Conservation (phyloP, 2,113 vertebrate genomes). For the Heterochromis multidens region DNA sequence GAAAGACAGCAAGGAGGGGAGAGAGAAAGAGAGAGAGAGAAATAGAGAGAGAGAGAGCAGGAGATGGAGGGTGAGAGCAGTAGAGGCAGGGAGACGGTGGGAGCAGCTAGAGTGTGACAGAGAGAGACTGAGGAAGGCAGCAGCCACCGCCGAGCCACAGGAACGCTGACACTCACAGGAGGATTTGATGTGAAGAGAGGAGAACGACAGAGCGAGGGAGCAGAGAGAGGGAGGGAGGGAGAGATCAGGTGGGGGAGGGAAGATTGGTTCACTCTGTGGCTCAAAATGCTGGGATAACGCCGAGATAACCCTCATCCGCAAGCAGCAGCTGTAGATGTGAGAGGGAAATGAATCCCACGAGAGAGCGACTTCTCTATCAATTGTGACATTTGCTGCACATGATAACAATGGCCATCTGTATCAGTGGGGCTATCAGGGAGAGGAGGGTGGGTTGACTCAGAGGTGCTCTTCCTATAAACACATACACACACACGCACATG, state of each 20-base stretch:
- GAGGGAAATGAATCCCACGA: constrained; percentile 80
- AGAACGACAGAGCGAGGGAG: constrained; percentile 32
- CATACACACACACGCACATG: neutral
- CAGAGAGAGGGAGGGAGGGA: constrained; percentile 17
- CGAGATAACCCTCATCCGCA: constrained; percentile 62
- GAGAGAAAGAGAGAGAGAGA: constrained; percentile 41
- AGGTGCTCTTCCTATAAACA: constrained; percentile 75
- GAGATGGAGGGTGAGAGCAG: constrained; percentile 64
- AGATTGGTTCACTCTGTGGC: constrained; percentile 45
- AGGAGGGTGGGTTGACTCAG: constrained; percentile 57
- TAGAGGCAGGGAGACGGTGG: constrained; percentile 52
- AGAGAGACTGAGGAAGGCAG: constrained; percentile 62
- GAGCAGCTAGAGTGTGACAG: constrained; percentile 67
- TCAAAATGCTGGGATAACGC: constrained; percentile 54
- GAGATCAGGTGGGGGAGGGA: constrained; percentile 60
- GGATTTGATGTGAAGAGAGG: constrained; percentile 61
- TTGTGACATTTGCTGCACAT: constrained; percentile 91
- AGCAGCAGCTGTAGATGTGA: constrained; percentile 78
- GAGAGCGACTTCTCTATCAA: constrained; percentile 86
- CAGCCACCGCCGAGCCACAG: constrained; percentile 58
- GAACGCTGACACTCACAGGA: constrained; percentile 69
- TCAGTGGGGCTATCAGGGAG: constrained; percentile 75
- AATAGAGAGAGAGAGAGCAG: constrained; percentile 34
- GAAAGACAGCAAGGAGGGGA: constrained; percentile 60
- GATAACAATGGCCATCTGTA: constrained; percentile 93